Percentiles rank a stretch among this genome's conserved stretches.
Evolutionary conservation across 1,140 invertebrate genomes (phyloP).

Genomic region (Temnothorax nylanderi): DNA sequence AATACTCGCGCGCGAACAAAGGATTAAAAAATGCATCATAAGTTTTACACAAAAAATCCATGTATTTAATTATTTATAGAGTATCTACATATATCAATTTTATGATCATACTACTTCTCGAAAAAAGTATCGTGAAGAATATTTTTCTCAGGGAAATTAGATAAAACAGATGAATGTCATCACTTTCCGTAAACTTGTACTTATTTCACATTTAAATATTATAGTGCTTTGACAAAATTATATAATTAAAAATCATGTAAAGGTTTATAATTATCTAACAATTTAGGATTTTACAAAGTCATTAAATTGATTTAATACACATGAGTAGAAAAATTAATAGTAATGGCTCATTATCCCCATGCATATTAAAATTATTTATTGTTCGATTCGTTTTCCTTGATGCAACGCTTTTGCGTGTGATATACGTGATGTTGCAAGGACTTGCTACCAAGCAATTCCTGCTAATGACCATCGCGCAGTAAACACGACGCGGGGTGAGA

Average conservation of each 20-base stretch:
- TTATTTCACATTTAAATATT: neutral
- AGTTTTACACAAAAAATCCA: neutral
- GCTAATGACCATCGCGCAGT: constrained; percentile 57
- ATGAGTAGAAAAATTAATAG: too few relatives aligned
- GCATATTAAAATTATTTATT: neutral
- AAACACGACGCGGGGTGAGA: constrained; percentile 25
- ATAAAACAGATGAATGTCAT: neutral
- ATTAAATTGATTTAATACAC: neutral
- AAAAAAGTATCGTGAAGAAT: neutral
- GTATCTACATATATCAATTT: neutral
- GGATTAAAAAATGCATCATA: neutral
- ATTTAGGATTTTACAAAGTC: neutral
- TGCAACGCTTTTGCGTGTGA: neutral
- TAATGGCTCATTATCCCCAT: neutral
- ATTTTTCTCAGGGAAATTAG: neutral
- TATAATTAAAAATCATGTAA: neutral
- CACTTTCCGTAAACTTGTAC: neutral
- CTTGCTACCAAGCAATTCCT: constrained; percentile 30
- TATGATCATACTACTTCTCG: neutral
- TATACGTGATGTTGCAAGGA: neutral
- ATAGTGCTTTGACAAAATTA: neutral
- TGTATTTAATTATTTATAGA: neutral
- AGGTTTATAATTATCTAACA: neutral
- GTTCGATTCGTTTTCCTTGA: neutral
- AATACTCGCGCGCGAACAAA: neutral